A percentile compares a stretch with the other conserved stretches of the same genome.
Evolutionary conservation across 2,113 vertebrate genomes (phyloP).

Genomic region (Phyllostomus hastatus): DNA sequence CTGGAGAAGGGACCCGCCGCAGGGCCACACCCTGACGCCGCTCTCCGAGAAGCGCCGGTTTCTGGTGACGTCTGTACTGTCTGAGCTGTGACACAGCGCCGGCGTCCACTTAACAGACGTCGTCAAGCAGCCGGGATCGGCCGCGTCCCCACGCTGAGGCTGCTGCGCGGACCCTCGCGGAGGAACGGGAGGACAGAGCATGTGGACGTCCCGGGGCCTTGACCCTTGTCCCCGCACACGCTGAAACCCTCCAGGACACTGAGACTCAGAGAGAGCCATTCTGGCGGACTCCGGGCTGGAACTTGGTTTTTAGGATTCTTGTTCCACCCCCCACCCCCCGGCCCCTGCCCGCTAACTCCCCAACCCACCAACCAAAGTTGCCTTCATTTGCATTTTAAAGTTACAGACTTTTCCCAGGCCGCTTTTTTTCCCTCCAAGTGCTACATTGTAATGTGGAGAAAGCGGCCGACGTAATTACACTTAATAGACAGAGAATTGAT

Average conservation of each 20-base stretch:
- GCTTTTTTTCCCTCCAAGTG: constrained; percentile 78
- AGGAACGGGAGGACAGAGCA: too few species aligned
- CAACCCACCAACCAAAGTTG: constrained; percentile 63
- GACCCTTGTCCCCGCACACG: too few species aligned
- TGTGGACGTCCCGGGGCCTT: too few species aligned
- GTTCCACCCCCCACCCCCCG: not conserved
- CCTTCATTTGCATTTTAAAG: constrained; percentile 84
- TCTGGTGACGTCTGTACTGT: too few species aligned
- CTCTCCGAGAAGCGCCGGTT: too few species aligned
- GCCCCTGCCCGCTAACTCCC: not conserved
- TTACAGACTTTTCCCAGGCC: constrained; percentile 81
- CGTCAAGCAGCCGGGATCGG: too few species aligned
- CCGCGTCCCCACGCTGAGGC: too few species aligned
- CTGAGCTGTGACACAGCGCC: too few species aligned
- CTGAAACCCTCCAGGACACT: not conserved
- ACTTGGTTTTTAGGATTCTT: constrained; percentile 57
- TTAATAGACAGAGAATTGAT: constrained; percentile 85
- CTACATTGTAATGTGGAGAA: constrained; percentile 83
- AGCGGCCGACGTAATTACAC: constrained; percentile 84
- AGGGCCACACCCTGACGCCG: too few species aligned
- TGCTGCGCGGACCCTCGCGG: too few species aligned
- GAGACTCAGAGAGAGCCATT: not conserved
- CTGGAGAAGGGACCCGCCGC: too few species aligned
- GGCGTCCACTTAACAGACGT: too few species aligned
- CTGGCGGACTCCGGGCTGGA: constrained; percentile 58